Conservation (phyloP, 2,113 vertebrate genomes). For the Ochotona princeps region DNA sequence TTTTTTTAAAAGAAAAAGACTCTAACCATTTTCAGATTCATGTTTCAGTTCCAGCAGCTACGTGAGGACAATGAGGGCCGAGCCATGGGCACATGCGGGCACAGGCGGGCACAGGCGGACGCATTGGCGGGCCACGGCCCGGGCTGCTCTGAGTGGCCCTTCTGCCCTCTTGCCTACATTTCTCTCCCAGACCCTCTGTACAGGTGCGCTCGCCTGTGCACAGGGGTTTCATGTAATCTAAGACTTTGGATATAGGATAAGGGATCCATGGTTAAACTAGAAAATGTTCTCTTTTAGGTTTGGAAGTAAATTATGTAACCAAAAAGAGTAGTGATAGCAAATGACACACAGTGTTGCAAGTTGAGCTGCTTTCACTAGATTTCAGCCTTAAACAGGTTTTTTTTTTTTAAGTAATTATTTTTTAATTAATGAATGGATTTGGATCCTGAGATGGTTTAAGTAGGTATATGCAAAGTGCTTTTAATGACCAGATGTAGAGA, state of each 20-base stretch:
- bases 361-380: not conserved
- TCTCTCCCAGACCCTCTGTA: slow-evolving; percentile 83
- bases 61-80: slow-evolving; percentile 83
- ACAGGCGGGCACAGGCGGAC: too few relatives aligned
- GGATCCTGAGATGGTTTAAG: not conserved
- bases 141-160: slow-evolving; percentile 83
- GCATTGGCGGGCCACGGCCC: too few relatives aligned
- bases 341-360: not conserved
- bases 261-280: slow-evolving; percentile 4
- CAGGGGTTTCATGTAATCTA: slow-evolving; percentile 85
- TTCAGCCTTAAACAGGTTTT: not conserved
- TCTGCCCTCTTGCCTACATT: slow-evolving; percentile 84
- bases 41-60: slow-evolving; percentile 72
- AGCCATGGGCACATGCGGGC: slow-evolving; percentile 4
- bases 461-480: not conserved
- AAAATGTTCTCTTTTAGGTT: not conserved
- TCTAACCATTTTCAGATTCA: slow-evolving; percentile 77
- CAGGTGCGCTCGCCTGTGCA: slow-evolving; percentile 82
- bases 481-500: not conserved
- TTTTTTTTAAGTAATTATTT: not conserved
- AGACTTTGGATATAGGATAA: slow-evolving; percentile 65
- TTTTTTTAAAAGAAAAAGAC: slow-evolving; percentile 81
- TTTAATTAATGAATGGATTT: not conserved
- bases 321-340: slow-evolving; percentile 5
- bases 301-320: slow-evolving; percentile 28